Percentiles rank a stretch among this genome's conserved stretches.
These are phyloP conservation scores for Bettongia penicillata DNA, from an alignment of 2,113 vertebrate genomes.

Conservation along the genomic window DNA sequence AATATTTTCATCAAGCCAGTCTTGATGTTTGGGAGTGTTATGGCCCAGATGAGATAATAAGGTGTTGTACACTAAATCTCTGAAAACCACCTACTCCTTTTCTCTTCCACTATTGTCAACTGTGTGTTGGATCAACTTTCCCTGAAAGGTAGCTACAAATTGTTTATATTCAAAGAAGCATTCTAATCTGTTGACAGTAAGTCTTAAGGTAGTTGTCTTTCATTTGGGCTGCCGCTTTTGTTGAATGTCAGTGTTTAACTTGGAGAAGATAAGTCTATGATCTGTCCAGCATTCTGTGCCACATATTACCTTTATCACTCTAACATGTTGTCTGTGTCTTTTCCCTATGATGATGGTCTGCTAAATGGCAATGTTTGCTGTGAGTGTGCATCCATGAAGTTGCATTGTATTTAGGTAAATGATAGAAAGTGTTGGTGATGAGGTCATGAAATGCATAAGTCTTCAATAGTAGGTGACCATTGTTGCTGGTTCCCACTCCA, in stretches of 20 bases:
- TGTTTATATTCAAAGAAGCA: background rate
- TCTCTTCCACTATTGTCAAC: background rate
- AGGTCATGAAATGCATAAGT: background rate
- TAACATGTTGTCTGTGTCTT: background rate
- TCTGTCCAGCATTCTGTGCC: background rate
- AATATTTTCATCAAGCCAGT: background rate
- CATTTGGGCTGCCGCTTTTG: background rate
- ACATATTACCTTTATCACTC: background rate
- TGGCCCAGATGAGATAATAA: too few relatives aligned
- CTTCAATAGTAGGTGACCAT: background rate
- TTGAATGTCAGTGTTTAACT: background rate
- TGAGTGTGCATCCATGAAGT: background rate
- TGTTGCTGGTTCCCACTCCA: background rate
- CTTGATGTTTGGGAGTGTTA: background rate
- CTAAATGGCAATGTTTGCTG: background rate
- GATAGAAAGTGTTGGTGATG: background rate
- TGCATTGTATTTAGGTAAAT: background rate
- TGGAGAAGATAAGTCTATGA: background rate
- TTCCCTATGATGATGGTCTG: background rate
- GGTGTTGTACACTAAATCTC: background rate
- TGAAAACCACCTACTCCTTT: background rate
- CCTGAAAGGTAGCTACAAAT: background rate
- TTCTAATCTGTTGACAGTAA: background rate
- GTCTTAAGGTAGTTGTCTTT: background rate
- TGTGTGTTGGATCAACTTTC: background rate